Percentiles rank a stretch among this genome's conserved stretches.
Evolutionary conservation across 2,113 vertebrate species (phyloP).

Genomic region (Bufo bufo): DNA sequence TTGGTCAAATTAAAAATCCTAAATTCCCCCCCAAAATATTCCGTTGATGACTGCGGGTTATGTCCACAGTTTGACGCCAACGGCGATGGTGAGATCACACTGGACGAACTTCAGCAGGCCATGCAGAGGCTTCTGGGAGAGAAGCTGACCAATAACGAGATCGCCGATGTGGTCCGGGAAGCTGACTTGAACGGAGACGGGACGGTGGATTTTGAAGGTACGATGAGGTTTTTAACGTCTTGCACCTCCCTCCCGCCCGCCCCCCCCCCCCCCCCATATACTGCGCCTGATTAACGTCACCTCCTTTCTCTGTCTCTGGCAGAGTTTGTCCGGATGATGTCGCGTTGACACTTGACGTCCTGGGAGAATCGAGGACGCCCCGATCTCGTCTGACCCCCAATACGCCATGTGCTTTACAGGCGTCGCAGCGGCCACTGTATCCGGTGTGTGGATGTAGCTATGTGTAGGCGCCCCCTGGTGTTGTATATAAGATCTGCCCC

Average conservation of each 20-base stretch:
- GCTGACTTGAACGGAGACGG: constrained; percentile 84
- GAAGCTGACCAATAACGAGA: constrained; percentile 75
- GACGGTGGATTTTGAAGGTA: constrained; percentile 87
- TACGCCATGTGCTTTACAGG: background rate
- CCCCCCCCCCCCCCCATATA: background rate
- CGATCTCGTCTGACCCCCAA: too few relatives aligned
- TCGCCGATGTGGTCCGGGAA: constrained; percentile 79
- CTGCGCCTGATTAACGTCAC: constrained; percentile 21
- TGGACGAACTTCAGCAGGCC: constrained; percentile 77
- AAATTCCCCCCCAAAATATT: too few relatives aligned
- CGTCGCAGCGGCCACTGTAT: background rate
- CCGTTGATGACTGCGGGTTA: background rate
- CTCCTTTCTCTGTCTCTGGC: background rate
- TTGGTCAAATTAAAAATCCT: too few relatives aligned
- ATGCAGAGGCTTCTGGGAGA: constrained; percentile 83
- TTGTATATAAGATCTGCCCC: background rate
- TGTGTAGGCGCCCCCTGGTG: background rate
- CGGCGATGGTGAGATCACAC: constrained; percentile 82
- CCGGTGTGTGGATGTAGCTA: background rate
- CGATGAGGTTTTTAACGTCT: background rate
- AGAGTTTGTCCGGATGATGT: constrained; percentile 64
- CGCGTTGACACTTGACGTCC: constrained; percentile 52
- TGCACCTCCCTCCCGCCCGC: background rate
- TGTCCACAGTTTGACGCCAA: constrained; percentile 81
- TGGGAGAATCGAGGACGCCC: background rate